Conservation (phyloP, 2,113 vertebrate species). For the Nothobranchius kuhntae region DNA sequence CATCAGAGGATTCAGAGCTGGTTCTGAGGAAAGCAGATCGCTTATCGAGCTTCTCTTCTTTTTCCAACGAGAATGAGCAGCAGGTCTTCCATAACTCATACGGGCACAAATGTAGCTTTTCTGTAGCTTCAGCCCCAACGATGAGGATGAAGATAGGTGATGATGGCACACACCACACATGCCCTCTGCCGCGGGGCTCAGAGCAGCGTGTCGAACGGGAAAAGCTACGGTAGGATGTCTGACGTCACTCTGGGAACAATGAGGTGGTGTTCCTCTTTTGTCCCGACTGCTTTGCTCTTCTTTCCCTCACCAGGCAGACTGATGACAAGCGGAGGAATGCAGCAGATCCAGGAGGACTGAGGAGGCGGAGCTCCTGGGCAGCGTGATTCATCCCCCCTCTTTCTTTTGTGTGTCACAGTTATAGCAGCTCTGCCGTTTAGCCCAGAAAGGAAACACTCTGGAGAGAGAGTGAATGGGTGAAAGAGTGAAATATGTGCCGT, state of each 20-base stretch:
- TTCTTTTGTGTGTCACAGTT: slow-evolving; percentile 16
- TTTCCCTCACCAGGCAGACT: background rate
- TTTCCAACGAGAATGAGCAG: background rate
- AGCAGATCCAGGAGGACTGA: slow-evolving; percentile 27
- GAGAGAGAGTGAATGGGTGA: slow-evolving; percentile 28
- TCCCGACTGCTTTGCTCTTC: slow-evolving; percentile 11
- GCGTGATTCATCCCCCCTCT: slow-evolving; percentile 43
- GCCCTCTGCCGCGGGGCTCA: background rate
- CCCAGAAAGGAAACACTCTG: slow-evolving; percentile 32
- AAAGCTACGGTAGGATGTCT: slow-evolving; percentile 37
- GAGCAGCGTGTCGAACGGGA: background rate
- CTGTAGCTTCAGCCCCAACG: no score
- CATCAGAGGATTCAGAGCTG: no score
- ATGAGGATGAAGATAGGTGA: no score
- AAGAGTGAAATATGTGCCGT: background rate
- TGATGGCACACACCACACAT: no score
- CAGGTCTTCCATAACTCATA: background rate
- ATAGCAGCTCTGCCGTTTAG: slow-evolving; percentile 20
- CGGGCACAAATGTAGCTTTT: background rate
- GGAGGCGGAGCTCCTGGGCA: slow-evolving; percentile 6
- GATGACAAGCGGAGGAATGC: slow-evolving; percentile 58
- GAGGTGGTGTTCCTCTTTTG: slow-evolving; percentile 67
- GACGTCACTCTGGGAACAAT: slow-evolving; percentile 57
- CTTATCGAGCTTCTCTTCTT: no score
- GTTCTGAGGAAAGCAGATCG: no score